These are phyloP conservation scores for Ferdinandea cuprea DNA, from an alignment of 2,888 invertebrate genomes.

Conservation along the genomic window DNA sequence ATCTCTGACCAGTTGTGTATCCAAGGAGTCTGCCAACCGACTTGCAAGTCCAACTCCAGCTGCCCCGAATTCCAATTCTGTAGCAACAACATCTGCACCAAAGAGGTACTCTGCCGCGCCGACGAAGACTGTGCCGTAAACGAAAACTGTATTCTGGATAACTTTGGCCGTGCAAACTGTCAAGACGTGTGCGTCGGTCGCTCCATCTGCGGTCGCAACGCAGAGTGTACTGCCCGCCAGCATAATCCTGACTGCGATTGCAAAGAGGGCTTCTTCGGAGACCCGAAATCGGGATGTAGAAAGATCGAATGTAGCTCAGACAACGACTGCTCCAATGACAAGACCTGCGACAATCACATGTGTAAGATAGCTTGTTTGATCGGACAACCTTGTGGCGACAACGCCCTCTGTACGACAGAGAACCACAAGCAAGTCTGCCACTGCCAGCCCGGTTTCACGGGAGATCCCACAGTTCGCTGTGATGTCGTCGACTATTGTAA, in stretches of 20 bases:
- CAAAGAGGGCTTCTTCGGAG: slow-evolving; percentile 91
- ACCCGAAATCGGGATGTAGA: slow-evolving; percentile 91
- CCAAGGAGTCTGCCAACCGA: slow-evolving; percentile 92
- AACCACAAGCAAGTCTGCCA: slow-evolving; percentile 91
- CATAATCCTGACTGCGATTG: slow-evolving; percentile 92
- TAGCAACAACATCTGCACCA: slow-evolving; percentile 91
- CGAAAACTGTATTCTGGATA: slow-evolving; percentile 88
- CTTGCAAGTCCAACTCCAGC: slow-evolving; percentile 90
- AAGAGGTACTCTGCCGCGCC: slow-evolving; percentile 89
- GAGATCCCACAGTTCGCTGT: slow-evolving; percentile 89
- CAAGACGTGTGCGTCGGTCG: slow-evolving; percentile 88
- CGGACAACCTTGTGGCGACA: slow-evolving; percentile 92
- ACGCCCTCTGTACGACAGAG: slow-evolving; percentile 93
- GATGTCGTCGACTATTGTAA: slow-evolving; percentile 90
- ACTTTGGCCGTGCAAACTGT: slow-evolving; percentile 90
- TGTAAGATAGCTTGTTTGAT: slow-evolving; percentile 94
- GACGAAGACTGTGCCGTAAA: slow-evolving; percentile 89
- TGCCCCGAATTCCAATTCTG: slow-evolving; percentile 94
- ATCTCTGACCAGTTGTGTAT: slow-evolving; percentile 93
- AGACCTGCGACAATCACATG: slow-evolving; percentile 91
- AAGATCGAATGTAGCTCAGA: slow-evolving; percentile 90
- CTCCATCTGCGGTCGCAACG: slow-evolving; percentile 91
- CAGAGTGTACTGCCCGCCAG: slow-evolving; percentile 89
- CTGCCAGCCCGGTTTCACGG: slow-evolving; percentile 94
- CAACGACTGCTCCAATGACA: slow-evolving; percentile 91